Conservation (phyloP, 2,888 invertebrate species). For the Galeruca laticollis region DNA sequence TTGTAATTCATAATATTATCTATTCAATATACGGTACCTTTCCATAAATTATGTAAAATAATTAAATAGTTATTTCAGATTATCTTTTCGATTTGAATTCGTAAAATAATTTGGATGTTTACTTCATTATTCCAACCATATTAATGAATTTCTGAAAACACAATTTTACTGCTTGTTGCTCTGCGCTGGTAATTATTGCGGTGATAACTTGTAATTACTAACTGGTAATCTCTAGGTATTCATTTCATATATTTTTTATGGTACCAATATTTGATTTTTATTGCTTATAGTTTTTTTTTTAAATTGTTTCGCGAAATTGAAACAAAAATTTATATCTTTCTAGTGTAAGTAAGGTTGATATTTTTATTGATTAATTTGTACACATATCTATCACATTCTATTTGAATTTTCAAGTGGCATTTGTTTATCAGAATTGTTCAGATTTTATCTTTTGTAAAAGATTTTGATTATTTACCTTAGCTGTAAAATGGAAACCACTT, state of each 20-base stretch:
- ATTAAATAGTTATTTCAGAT: neutral
- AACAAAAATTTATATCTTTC: neutral
- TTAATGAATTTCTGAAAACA: neutral
- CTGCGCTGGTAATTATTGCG: too few species aligned
- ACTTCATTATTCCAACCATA: neutral
- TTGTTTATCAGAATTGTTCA: neutral
- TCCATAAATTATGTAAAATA: neutral
- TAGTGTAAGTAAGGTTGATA: neutral
- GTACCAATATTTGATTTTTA: neutral
- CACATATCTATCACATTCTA: neutral
- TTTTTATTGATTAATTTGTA: neutral
- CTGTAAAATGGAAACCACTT: conserved; percentile 2
- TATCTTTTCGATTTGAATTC: neutral
- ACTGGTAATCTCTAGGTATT: neutral
- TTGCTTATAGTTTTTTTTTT: neutral
- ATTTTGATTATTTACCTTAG: conserved; percentile 4
- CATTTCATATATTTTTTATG: neutral
- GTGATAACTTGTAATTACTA: too few species aligned
- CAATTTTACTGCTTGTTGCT: too few species aligned
- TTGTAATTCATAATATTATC: too few species aligned
- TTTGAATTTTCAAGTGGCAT: neutral
- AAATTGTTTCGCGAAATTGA: neutral
- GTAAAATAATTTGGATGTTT: neutral
- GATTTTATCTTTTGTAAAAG: neutral
- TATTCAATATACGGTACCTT: neutral